Conservation (phyloP, 1,140 invertebrate genomes). For the Paracyclopina nana region DNA sequence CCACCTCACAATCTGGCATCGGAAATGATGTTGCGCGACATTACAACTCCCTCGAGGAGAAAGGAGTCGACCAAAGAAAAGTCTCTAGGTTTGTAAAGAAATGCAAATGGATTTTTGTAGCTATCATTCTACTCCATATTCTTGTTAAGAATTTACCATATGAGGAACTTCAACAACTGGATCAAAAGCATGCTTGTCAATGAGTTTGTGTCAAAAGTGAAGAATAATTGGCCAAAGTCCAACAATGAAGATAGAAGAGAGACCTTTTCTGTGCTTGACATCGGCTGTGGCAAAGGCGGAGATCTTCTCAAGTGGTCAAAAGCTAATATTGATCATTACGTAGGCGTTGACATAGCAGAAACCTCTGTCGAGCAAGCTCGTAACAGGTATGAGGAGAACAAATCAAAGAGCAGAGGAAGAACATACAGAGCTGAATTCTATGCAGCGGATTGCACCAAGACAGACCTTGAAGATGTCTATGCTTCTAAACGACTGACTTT, state of each 20-base stretch:
- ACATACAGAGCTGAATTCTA: slow-evolving; percentile 5
- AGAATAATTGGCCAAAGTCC: neutral
- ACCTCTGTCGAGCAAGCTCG: slow-evolving; percentile 66
- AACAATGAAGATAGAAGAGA: neutral
- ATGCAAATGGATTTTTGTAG: no score
- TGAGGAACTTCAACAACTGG: slow-evolving; percentile 98
- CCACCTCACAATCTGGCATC: no score
- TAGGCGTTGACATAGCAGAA: slow-evolving; percentile 84
- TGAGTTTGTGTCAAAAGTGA: slow-evolving; percentile 24
- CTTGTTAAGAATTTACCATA: slow-evolving; percentile 63
- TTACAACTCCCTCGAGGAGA: slow-evolving; percentile 64
- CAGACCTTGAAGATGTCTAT: neutral
- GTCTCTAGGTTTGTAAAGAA: no score
- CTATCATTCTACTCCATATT: no score
- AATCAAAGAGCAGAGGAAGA: neutral
- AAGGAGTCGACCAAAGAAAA: slow-evolving; percentile 49
- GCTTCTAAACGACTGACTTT: slow-evolving; percentile 50
- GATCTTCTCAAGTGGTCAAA: slow-evolving; percentile 90
- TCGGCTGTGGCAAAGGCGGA: slow-evolving; percentile 78
- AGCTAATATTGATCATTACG: slow-evolving; percentile 51
- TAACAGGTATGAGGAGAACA: slow-evolving; percentile 29
- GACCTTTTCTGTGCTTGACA: slow-evolving; percentile 31
- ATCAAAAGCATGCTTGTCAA: slow-evolving; percentile 84
- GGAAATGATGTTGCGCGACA: slow-evolving; percentile 48
- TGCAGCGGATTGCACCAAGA: slow-evolving; percentile 12